Base-by-base conservation (phyloP, 2,888 invertebrate species). In the Calameuta filiformis region DNA sequence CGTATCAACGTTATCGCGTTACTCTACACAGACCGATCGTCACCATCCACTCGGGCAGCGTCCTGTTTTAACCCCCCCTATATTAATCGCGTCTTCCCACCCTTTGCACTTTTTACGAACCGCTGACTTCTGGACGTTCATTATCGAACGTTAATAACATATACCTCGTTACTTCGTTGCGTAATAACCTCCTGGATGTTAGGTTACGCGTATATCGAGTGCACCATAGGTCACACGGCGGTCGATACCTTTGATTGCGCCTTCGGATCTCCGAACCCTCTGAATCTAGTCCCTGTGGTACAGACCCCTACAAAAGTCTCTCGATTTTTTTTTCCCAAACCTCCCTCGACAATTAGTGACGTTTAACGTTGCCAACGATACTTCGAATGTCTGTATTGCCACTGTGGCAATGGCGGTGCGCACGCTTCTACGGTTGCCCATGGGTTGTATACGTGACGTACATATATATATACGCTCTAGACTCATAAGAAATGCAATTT, bases 401-500 rank as follows among this genome's bases (percentile, higher is more conserved):
- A 40, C 40, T 6, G 40, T 56, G 40, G 23, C 6, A 56, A 56
- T 23, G 40, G 40, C 40, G 9, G 23, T 30, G 33, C 71, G 33
- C 71, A 33, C 71, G 71, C 71, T 71, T 9, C 15, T 71, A 71
- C 71, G 15, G 31, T 31, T 34, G 71, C 30, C 34, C 34, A 31
- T 71, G 33, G 71, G 71, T 6, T 30, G 30, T 71, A 31, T 34
- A 56, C 23, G 40, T 71, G 71, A 71, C 71, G 4, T 11, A 69
- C 1, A 30, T n/a, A n/a, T 12, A 69, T 9, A 69, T 4, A 33
- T 1, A 30, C 15, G 15, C 71, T 6, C 15, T 34, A 31, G 71
- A 30, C 71, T 71, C 71, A 31, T 71, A 80, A 81, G 78, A 77
- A 81, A 81, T 35, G 79, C 71, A 81, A 81, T 81, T 81, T 77